Evolutionary conservation across 2,888 invertebrate species (phyloP), one percentile per base, ranked within the genome.

Genomic region (Ligdia adustata): DNA sequence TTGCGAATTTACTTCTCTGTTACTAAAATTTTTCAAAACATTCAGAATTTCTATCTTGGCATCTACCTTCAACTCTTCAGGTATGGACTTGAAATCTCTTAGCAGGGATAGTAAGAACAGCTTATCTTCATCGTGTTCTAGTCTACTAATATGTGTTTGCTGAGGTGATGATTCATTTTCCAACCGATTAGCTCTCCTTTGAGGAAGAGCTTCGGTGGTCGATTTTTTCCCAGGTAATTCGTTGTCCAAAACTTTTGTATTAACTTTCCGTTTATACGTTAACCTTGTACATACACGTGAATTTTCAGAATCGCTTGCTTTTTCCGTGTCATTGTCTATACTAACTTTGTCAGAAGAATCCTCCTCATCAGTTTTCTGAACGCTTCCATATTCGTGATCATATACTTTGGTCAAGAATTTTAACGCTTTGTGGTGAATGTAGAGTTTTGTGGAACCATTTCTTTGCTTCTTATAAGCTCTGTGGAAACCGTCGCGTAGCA

Each of bases 401-500:
- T 34, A 34, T 3, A 34, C 22, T 1, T 24, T 22, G 13, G 4
- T 14, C 34, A 34, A 13, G 6, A 34, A 34, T 3, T 13, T 5
- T 5, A 34, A 13, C 5, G 12, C 34, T n/a, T 34, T 13, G 34
- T 22, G 22, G 9, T 22, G 24, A 13, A 9, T n/a, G 34, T 34
- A 34, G 7, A 22, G 34, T 7, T 34, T 34, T 0, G 34, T 13
- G 5, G 13, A 5, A 3, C 9, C 4, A 20, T 20, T 20, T 12
- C 4, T 33, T 12, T 12, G 15, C 22, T 34, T 22, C 12, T 14
- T 22, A 34, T 34, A 13, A 22, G 34, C 12, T 22, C 34, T 13
- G n/a, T 22, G 7, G 14, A 34, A 34, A 6, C 34, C 34, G 34
- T 22, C 34, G 9, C 34, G 34, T 34, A 34, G 16, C 3, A 34